These are phyloP conservation scores for Podilymbus podiceps DNA, from an alignment of 2,113 vertebrate species.

Conservation along the genomic window DNA sequence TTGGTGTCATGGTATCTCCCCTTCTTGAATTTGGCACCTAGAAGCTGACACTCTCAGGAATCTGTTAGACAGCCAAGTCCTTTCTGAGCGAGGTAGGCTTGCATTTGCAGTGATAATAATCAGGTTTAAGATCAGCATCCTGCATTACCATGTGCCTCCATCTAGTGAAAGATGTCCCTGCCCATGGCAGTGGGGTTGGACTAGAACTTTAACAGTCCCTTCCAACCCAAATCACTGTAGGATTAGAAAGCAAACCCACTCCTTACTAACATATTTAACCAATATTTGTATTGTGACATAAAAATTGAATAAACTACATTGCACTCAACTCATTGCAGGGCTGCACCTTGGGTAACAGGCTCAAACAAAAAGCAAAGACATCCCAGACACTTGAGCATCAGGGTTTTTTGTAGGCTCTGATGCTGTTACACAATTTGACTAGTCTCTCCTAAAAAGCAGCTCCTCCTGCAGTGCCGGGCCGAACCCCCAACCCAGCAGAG, in stretches of 20 bases:
- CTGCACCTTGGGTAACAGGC: background rate
- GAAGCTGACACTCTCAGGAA: background rate
- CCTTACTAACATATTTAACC: background rate
- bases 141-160: background rate
- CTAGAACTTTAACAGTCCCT: background rate
- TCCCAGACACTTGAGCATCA: background rate
- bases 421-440: no score
- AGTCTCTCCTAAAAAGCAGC: background rate
- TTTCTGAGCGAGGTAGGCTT: background rate
- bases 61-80: fast-evolving
- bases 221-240: background rate
- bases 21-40: background rate
- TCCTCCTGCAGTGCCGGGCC: background rate
- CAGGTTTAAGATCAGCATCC: background rate
- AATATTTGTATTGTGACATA: background rate
- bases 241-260: background rate
- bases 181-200: background rate
- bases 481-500: fast-evolving
- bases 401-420: background rate
- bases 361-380: background rate
- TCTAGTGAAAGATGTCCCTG: background rate
- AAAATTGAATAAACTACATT: background rate
- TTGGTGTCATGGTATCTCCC: background rate
- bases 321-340: background rate
- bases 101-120: background rate